Evolutionary conservation across 2,113 vertebrate species (phyloP).

Genomic region (Cavia porcellus): DNA sequence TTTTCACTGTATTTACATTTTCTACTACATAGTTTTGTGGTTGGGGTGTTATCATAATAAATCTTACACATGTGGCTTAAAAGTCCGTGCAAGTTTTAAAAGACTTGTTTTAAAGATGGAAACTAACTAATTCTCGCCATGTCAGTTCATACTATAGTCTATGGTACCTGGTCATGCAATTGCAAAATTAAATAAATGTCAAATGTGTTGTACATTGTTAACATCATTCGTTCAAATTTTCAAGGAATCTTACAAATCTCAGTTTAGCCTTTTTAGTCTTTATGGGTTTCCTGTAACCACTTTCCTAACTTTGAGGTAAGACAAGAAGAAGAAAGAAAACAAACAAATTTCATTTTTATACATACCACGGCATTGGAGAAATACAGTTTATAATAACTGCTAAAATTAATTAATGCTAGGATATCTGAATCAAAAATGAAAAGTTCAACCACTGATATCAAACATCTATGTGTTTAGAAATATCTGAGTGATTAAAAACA

Average conservation of each 20-base stretch:
- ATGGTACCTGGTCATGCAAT: not conserved
- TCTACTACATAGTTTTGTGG: not conserved
- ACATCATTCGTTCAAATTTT: not conserved
- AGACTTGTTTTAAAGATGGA: slow-evolving; percentile 31
- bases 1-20: not conserved
- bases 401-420: not conserved
- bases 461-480: not conserved
- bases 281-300: not conserved
- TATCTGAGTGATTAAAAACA: not conserved
- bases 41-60: not conserved
- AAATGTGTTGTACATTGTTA: not conserved
- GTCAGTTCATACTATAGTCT: not conserved
- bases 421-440: not conserved
- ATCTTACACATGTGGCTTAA: not conserved
- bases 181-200: not conserved
- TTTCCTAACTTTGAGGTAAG: not conserved
- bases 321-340: not conserved
- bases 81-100: slow-evolving; percentile 22
- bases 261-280: not conserved
- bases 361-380: not conserved
- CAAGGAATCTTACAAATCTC: slow-evolving; percentile 36
- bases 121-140: not conserved
- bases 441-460: not conserved
- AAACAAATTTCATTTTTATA: not conserved
- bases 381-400: not conserved